Evolutionary conservation across 1,140 invertebrate genomes (phyloP).

Genomic region (Patella vulgata): DNA sequence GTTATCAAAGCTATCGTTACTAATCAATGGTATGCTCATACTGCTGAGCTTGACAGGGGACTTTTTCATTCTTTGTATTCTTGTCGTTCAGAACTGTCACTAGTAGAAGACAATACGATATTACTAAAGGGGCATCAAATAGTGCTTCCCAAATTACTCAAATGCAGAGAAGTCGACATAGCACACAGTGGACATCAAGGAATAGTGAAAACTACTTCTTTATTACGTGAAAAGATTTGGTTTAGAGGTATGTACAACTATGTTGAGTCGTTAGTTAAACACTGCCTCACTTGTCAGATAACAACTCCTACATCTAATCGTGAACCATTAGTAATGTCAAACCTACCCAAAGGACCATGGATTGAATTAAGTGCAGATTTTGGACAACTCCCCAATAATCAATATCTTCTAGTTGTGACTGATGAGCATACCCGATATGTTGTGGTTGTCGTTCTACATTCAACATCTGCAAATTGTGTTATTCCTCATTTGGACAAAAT

Average conservation of each 20-base stretch:
- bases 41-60: no score
- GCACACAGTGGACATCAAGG: conserved; percentile 32
- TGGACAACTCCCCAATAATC: conserved; percentile 28
- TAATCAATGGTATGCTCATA: no score
- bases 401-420: conserved; percentile 39
- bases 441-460: conserved; percentile 17
- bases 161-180: conserved; percentile 15
- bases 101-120: conserved; percentile 2
- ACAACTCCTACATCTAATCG: neutral
- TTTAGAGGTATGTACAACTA: conserved; percentile 24
- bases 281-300: conserved; percentile 26
- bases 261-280: conserved; percentile 18
- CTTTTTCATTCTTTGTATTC: no score
- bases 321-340: conserved; percentile 37
- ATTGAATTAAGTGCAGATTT: conserved; percentile 23
- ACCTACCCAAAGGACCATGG: conserved; percentile 27
- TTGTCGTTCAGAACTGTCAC: neutral
- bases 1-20: neutral
- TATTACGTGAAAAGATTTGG: conserved; percentile 26
- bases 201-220: conserved; percentile 20
- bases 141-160: conserved; percentile 17
- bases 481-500: conserved; percentile 21
- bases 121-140: conserved; percentile 13
- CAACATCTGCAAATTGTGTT: conserved; percentile 8
- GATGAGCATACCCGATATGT: conserved; percentile 38